Conservation (phyloP, 1,140 invertebrate genomes). For the Chlorops oryzae region DNA sequence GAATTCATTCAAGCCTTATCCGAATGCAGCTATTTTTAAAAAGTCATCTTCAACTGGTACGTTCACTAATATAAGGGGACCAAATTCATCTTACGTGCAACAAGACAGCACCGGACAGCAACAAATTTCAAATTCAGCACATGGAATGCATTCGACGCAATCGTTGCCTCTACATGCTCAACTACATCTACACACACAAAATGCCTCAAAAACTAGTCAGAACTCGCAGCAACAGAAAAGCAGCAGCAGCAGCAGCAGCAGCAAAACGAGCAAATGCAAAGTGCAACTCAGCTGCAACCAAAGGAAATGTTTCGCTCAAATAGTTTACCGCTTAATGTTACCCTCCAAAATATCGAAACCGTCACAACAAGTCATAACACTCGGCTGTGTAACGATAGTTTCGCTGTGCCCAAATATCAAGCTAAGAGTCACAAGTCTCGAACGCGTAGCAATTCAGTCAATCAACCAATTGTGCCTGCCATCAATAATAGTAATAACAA, state of each 20-base stretch:
- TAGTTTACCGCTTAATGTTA: conserved; percentile 54
- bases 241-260: conserved; percentile 23
- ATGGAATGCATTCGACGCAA: conserved; percentile 14
- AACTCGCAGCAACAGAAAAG: conserved; percentile 24
- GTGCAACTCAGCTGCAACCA: conserved; percentile 13
- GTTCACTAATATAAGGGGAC: conserved; percentile 31
- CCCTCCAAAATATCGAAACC: conserved; percentile 33
- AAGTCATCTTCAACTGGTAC: conserved; percentile 42
- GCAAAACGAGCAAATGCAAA: conserved; percentile 24
- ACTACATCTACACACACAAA: conserved; percentile 13
- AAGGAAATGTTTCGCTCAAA: conserved; percentile 55
- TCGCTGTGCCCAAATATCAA: conserved; percentile 40
- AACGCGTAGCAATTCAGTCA: conserved; percentile 44
- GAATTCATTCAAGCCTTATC: conserved; percentile 44
- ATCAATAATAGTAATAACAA: conserved; percentile 20
- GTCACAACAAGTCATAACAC: too few relatives aligned
- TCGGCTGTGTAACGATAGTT: conserved; percentile 16
- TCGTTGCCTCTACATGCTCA: conserved; percentile 23
- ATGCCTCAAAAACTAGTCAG: conserved; percentile 16
- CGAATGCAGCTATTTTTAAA: conserved; percentile 29
- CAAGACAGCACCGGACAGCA: conserved; percentile 14
- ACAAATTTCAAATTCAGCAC: conserved; percentile 21
- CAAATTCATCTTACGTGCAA: conserved; percentile 19
- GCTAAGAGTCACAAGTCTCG: conserved; percentile 31
- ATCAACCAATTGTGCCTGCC: conserved; percentile 30